A percentile compares a stretch with the other conserved stretches of the same genome.
Evolutionary conservation across 2,797 vertebrate genomes (phyloP).

Genomic region (Sphenodon punctatus): DNA sequence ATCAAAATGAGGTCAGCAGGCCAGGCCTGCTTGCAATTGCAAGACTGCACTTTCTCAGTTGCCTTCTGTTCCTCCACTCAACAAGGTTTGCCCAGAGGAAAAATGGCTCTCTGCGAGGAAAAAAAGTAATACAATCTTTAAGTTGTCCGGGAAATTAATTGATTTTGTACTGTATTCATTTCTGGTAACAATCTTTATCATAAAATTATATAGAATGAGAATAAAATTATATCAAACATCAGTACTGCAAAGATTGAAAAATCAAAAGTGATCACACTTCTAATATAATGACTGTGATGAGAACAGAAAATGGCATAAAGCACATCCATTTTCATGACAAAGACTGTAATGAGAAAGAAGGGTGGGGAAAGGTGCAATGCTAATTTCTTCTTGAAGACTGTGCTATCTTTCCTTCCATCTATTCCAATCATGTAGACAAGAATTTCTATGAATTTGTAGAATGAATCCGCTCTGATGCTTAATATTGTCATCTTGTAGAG

Average conservation of each 20-base stretch:
- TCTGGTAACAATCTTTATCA: conserved; percentile 27
- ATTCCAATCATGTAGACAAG: conserved; percentile 38
- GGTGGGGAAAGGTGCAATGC: conserved; percentile 43
- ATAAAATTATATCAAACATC: conserved; percentile 40
- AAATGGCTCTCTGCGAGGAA: not conserved
- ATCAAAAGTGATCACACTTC: conserved; percentile 54
- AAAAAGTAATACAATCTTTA: conserved; percentile 1
- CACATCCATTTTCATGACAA: conserved; percentile 56
- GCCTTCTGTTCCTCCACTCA: not conserved
- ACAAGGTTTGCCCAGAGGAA: not conserved
- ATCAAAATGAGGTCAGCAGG: not conserved
- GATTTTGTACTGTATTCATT: conserved; percentile 44
- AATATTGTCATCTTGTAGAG: conserved; percentile 36
- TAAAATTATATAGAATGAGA: conserved; percentile 22
- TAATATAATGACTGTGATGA: conserved; percentile 31
- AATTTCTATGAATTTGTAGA: conserved; percentile 48
- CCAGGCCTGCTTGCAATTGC: not conserved
- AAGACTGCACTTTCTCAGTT: not conserved
- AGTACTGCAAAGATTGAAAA: conserved; percentile 59
- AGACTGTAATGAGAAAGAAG: conserved; percentile 51
- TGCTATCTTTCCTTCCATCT: conserved; percentile 30
- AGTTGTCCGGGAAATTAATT: conserved; percentile 42
- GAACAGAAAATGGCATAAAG: conserved; percentile 64
- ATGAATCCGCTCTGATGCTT: conserved; percentile 43
- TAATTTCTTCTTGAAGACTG: conserved; percentile 53